phyloP scores from a whole-genome alignment of 2,797 vertebrate species.

The Gymnothorax javanicus region DNA sequence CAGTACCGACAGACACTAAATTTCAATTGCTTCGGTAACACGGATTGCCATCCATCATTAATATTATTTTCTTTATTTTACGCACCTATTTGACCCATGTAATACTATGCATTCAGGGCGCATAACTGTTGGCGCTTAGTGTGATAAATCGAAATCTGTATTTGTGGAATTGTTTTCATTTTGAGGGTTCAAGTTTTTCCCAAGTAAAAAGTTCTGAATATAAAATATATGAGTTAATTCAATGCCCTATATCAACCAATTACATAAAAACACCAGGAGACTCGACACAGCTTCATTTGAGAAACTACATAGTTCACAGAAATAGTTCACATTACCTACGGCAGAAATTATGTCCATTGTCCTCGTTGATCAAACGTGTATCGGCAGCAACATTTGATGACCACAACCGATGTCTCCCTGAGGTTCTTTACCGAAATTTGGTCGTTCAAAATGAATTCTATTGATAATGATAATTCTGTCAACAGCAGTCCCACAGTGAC shows the following conservation, averaged over 20 bases:
- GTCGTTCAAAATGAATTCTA: background rate
- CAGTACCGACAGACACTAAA: background rate
- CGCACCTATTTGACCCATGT: background rate
- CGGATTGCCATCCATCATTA: background rate
- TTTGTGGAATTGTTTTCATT: background rate
- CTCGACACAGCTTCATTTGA: background rate
- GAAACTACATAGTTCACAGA: background rate
- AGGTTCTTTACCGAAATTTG: background rate
- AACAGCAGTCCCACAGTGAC: background rate
- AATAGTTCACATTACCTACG: background rate
- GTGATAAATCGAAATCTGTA: background rate
- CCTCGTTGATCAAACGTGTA: background rate
- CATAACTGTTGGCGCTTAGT: background rate
- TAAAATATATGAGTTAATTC: background rate
- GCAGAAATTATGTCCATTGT: background rate
- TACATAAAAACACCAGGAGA: background rate
- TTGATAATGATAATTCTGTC: background rate
- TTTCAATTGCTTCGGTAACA: background rate
- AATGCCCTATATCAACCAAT: background rate
- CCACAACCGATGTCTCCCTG: background rate
- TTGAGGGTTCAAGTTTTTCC: background rate
- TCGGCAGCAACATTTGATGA: background rate
- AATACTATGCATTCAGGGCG: background rate
- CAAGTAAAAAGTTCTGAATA: background rate
- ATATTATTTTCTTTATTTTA: background rate